These are phyloP conservation scores for Battus philenor DNA, from an alignment of 1,140 invertebrate genomes.

Conservation along the genomic window DNA sequence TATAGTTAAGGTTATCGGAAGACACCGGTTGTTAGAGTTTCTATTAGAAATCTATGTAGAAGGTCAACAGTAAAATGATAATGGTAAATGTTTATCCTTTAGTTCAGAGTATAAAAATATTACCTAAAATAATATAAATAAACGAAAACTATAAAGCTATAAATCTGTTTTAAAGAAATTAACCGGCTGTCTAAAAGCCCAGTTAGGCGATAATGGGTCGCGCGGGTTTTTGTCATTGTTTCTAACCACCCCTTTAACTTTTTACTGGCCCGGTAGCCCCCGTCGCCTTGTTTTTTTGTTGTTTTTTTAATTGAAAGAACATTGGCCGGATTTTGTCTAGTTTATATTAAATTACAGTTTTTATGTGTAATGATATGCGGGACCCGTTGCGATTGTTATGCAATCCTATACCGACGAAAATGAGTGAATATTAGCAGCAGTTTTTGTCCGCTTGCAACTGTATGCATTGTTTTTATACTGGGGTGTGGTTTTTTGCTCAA, in stretches of 20 bases:
- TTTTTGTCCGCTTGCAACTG: slow-evolving; percentile 38
- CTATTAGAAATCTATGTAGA: no score
- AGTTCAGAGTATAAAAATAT: no score
- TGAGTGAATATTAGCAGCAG: slow-evolving; percentile 47
- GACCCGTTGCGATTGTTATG: slow-evolving; percentile 46
- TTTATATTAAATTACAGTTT: slow-evolving; percentile 74
- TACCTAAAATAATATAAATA: background rate
- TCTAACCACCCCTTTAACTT: slow-evolving; percentile 59
- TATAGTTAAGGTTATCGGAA: no score
- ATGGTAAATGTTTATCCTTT: no score
- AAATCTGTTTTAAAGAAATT: slow-evolving; percentile 63
- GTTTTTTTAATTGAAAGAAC: slow-evolving; percentile 46
- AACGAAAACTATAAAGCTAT: slow-evolving; percentile 29
- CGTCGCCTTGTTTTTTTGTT: slow-evolving; percentile 36
- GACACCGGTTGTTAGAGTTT: no score
- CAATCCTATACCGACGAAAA: slow-evolving; percentile 53
- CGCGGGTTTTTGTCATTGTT: slow-evolving; percentile 55
- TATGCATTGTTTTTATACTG: slow-evolving; percentile 22
- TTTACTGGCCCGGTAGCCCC: slow-evolving; percentile 40
- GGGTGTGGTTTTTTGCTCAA: slow-evolving; percentile 19
- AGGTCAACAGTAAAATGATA: no score
- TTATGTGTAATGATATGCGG: slow-evolving; percentile 68
- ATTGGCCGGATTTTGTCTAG: slow-evolving; percentile 66
- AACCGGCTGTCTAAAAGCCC: slow-evolving; percentile 54
- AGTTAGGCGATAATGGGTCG: slow-evolving; percentile 52